Base-by-base conservation (phyloP, 2,113 vertebrate genomes). In the Bubo scandiacus region DNA sequence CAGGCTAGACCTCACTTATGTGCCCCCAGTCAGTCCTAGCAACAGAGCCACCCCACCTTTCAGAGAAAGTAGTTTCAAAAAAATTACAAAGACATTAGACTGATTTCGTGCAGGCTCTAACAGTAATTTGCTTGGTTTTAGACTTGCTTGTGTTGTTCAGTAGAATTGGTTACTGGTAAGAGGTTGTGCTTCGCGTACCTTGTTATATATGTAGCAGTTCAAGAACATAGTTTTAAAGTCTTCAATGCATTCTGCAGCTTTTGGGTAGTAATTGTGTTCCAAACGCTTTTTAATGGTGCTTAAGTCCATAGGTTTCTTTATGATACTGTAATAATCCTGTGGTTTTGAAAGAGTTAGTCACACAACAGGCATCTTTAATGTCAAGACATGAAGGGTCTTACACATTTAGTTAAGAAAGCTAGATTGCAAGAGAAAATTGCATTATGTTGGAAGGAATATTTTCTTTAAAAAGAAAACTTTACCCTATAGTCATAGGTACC, bases 201-300 rank as follows among this genome's bases (percentile, higher is more conserved):
- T 98, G 95, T 99, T 99, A 94, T 99, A 99, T 66, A 98, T 77
- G 61, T 99, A 99, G 94, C 99, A 99, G 96, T 99, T 99, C 75
- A 97, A 98, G 94, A 99, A 99, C 99, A 99, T 99, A 3, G 94
- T 98, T 91, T 98, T 99, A 86, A 99, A 98, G 96, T 99, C 99
- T 88, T 99, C 97, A 63, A 99, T 96, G 80, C 99, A 99, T 85
- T 99, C 98, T 52, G 97, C 94, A 81, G 98, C 98, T 83, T 98
- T 98, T 90, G 97, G 98, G 91, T 99, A 99, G 93, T 99, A 99
- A 81, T 98, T 98, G 92, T 99, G 98, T 93, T 99, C 98, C 88
- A 99, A 98, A 30, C 99, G 98, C 91, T 98, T 99, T 96, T 98
- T 98, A 92, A 99, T 99, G 75, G 99, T 99, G 94, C 95, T 97